Evolutionary conservation across 2,113 vertebrate species (phyloP).

Genomic region (Naja naja): DNA sequence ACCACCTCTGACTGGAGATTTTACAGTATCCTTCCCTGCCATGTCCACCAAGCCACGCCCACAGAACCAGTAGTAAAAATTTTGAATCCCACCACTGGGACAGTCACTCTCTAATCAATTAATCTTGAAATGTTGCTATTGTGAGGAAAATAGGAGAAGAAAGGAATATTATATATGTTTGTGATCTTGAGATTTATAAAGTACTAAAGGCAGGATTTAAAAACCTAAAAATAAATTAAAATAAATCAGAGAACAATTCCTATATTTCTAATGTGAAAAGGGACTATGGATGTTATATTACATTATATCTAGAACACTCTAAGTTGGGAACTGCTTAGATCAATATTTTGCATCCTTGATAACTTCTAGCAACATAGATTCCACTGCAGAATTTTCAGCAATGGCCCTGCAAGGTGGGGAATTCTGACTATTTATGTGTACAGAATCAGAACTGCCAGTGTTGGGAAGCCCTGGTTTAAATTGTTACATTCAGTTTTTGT

Average conservation of each 20-base stretch:
- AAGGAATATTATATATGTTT: too few species aligned
- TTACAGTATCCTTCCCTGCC: too few species aligned
- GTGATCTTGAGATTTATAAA: too few species aligned
- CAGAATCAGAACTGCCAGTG: not conserved
- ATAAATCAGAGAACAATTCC: not conserved
- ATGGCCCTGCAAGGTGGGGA: not conserved
- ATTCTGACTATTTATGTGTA: not conserved
- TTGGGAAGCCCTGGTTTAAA: not conserved
- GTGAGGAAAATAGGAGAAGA: too few species aligned
- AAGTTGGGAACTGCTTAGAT: not conserved
- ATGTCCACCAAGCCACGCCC: too few species aligned
- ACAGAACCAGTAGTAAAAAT: too few species aligned
- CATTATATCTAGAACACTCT: not conserved
- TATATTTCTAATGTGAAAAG: not conserved
- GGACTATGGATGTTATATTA: not conserved
- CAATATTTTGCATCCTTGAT: not conserved
- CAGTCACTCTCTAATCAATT: too few species aligned
- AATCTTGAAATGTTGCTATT: too few species aligned
- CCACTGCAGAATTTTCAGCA: not conserved
- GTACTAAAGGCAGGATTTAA: too few species aligned
- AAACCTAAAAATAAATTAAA: too few species aligned
- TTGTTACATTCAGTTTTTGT: not conserved
- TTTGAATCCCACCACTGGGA: too few species aligned
- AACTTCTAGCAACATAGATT: not conserved
- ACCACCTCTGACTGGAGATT: too few species aligned